Evolutionary conservation across 2,797 vertebrate species (phyloP).

Genomic region (Cossypha polioptera): DNA sequence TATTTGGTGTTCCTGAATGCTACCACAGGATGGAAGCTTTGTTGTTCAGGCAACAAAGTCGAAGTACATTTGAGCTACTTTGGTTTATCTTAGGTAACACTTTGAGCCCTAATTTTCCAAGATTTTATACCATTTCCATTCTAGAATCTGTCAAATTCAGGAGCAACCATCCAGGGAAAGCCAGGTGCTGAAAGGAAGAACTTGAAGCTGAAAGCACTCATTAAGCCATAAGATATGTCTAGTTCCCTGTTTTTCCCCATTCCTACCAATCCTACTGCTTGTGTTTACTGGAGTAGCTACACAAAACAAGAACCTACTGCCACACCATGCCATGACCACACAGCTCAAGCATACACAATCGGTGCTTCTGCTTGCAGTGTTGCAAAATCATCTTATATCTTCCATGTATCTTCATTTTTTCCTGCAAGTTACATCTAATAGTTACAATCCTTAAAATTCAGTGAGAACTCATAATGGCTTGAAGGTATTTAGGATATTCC

Average conservation of each 20-base stretch:
- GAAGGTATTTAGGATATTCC: not conserved
- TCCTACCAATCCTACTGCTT: not conserved
- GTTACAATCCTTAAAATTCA: not conserved
- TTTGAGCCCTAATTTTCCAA: not conserved
- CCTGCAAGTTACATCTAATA: not conserved
- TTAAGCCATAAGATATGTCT: not conserved
- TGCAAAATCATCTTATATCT: not conserved
- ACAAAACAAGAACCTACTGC: not conserved
- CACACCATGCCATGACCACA: not conserved
- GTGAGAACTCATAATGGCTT: not conserved
- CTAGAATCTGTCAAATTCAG: not conserved
- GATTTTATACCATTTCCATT: not conserved
- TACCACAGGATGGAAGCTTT: not conserved
- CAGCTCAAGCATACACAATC: not conserved
- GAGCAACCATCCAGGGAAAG: not conserved
- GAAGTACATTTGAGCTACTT: not conserved
- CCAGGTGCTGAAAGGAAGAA: not conserved
- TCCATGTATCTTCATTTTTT: not conserved
- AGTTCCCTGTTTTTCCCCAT: not conserved
- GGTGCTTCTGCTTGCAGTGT: not conserved
- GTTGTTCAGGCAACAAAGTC: not conserved
- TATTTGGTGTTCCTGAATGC: not conserved
- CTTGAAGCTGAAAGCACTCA: not conserved
- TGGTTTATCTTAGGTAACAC: not conserved
- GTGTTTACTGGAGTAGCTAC: not conserved